These are phyloP conservation scores for Zophobas morio DNA, from an alignment of 1,140 invertebrate species.

Conservation along the genomic window DNA sequence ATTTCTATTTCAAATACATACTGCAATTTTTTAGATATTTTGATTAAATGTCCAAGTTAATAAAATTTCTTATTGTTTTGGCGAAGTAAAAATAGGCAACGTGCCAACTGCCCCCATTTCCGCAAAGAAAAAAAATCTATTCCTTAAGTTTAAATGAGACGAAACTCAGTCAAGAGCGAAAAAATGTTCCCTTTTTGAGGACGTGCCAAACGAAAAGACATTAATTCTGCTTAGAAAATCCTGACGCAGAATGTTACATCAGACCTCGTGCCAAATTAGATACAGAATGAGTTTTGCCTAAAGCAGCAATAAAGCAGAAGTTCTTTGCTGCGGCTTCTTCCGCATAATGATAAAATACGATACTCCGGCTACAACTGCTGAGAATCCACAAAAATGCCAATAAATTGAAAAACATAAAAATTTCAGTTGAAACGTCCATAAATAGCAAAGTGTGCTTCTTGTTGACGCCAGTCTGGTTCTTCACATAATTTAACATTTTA, in stretches of 20 bases:
- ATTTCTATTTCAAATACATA: too few species aligned
- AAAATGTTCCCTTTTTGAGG: constrained; percentile 11
- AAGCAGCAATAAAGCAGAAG: constrained; percentile 15
- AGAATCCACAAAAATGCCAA: background rate
- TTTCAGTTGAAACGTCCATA: constrained; percentile 9
- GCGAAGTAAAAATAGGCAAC: too few species aligned
- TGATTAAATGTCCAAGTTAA: too few species aligned
- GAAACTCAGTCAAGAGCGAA: background rate
- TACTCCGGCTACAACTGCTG: background rate
- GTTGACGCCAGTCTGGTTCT: constrained; percentile 20
- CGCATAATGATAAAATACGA: constrained; percentile 2
- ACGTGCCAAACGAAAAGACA: constrained; percentile 7
- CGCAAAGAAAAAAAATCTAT: background rate
- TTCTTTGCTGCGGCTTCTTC: background rate
- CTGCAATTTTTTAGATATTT: too few species aligned
- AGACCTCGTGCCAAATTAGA: constrained; percentile 18
- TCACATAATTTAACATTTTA: constrained; percentile 36
- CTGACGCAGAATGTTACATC: constrained; percentile 15
- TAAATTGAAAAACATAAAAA: background rate
- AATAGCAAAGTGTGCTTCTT: constrained; percentile 13
- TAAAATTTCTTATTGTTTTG: too few species aligned
- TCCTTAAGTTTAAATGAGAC: background rate
- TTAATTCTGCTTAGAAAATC: constrained; percentile 1
- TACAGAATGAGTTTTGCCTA: constrained; percentile 1
- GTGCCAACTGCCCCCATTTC: too few species aligned